These are phyloP conservation scores for Cinclus cinclus DNA, from an alignment of 2,113 vertebrate species.

Conservation along the genomic window DNA sequence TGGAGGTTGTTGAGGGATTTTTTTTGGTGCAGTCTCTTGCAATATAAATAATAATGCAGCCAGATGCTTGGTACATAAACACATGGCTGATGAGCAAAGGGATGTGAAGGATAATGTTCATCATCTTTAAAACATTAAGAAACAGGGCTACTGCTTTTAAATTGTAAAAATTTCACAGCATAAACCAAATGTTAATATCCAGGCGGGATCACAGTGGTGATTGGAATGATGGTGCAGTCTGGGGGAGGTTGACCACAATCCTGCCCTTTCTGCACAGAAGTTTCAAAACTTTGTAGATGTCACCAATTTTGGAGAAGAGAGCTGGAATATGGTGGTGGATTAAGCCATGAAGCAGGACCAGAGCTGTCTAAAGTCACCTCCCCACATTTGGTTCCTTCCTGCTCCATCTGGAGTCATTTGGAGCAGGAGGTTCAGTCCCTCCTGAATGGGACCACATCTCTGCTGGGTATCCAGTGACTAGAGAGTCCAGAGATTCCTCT, in stretches of 20 bases:
- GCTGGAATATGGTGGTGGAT: background rate
- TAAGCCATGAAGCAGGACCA: background rate
- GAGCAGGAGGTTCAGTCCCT: background rate
- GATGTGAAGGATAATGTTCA: conserved; percentile 38
- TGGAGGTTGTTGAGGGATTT: background rate
- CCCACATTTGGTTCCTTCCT: background rate
- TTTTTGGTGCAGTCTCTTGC: conserved; percentile 7
- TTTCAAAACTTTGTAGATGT: background rate
- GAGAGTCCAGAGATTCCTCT: background rate
- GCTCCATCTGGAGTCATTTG: background rate
- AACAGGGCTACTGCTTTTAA: background rate
- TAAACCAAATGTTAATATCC: background rate
- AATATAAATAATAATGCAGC: conserved; percentile 55
- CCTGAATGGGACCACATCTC: background rate
- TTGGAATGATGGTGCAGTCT: background rate
- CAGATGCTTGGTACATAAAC: conserved; percentile 62
- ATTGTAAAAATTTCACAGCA: background rate
- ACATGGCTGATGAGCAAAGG: conserved; percentile 61
- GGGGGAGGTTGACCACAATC: rapidly evolving
- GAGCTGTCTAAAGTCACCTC: background rate
- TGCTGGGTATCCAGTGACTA: background rate
- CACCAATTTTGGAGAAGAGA: background rate
- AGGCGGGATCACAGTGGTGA: background rate
- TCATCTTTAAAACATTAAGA: conserved; percentile 40
- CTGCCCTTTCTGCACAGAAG: background rate